These are phyloP conservation scores for Mastomys natalensis DNA, from an alignment of 2,113 vertebrate species.

Conservation along the genomic window DNA sequence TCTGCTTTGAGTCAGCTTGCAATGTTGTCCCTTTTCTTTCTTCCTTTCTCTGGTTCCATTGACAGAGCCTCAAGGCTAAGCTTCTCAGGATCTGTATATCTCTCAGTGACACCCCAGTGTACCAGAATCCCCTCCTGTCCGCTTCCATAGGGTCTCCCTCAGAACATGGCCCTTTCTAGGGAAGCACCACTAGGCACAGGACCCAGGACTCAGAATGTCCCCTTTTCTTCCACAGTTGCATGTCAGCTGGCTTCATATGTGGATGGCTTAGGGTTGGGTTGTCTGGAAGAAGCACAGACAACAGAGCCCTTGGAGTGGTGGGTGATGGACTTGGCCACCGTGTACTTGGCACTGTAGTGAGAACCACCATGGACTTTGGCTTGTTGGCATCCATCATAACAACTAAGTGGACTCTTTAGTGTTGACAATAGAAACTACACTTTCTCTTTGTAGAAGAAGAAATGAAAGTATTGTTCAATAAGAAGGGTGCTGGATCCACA, in stretches of 20 bases:
- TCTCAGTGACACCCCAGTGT: not conserved
- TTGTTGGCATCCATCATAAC: not conserved
- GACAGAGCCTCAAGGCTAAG: not conserved
- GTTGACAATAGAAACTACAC: not conserved
- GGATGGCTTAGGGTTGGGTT: too few relatives aligned
- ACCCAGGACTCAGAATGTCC: not conserved
- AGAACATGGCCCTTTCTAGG: not conserved
- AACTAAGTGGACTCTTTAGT: not conserved
- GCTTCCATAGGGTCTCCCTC: not conserved
- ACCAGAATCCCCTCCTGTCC: not conserved
- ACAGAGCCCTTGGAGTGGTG: not conserved
- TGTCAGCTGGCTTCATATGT: not conserved
- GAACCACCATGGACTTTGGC: not conserved
- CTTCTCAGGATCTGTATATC: not conserved
- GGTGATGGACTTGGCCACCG: too few relatives aligned
- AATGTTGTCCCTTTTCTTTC: not conserved
- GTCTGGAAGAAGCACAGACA: not conserved
- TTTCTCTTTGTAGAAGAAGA: not conserved
- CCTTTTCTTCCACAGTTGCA: too few relatives aligned
- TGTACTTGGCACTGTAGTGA: not conserved
- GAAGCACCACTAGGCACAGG: not conserved
- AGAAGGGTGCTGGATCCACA: not conserved
- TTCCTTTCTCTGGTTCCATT: not conserved
- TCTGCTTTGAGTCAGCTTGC: not conserved
- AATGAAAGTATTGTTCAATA: not conserved